Conservation (phyloP, 2,888 invertebrate genomes). For the Drosophila anomalipes region DNA sequence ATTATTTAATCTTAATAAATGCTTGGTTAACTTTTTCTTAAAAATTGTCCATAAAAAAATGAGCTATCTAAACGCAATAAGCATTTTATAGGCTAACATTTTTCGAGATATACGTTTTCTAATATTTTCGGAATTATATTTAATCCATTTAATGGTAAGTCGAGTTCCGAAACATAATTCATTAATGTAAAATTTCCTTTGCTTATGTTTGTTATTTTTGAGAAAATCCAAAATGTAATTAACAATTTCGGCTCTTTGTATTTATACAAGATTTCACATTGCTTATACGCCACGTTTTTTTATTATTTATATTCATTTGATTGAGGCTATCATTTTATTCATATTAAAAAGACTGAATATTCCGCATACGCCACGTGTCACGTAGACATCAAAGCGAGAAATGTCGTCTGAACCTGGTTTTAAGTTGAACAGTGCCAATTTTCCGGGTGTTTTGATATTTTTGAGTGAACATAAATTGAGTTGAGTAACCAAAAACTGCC, state of each 20-base stretch:
- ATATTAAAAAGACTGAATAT: not conserved
- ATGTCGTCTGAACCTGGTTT: not conserved
- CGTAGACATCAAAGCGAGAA: constrained; percentile 47
- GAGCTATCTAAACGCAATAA: not conserved
- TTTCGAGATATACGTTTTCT: not conserved
- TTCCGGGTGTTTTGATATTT: constrained; percentile 16
- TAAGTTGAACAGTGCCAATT: constrained; percentile 6
- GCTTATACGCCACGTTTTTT: not conserved
- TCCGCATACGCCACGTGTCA: constrained; percentile 50
- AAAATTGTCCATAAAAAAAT: not conserved
- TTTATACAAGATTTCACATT: constrained; percentile 2
- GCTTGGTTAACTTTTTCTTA: not conserved
- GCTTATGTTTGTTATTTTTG: not conserved
- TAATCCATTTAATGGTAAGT: not conserved
- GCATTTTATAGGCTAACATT: not conserved
- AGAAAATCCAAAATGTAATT: not conserved
- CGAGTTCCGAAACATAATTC: not conserved
- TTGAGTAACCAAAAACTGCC: constrained; percentile 30
- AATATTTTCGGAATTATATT: not conserved
- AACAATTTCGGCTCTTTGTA: not conserved
- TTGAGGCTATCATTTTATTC: not conserved
- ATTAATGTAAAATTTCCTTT: not conserved
- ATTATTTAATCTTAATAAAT: not conserved
- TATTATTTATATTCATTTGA: not conserved
- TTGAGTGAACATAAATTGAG: constrained; percentile 33